phyloP scores from a whole-genome alignment of 2,888 invertebrate genomes.

The Eucera pruinosa region DNA sequence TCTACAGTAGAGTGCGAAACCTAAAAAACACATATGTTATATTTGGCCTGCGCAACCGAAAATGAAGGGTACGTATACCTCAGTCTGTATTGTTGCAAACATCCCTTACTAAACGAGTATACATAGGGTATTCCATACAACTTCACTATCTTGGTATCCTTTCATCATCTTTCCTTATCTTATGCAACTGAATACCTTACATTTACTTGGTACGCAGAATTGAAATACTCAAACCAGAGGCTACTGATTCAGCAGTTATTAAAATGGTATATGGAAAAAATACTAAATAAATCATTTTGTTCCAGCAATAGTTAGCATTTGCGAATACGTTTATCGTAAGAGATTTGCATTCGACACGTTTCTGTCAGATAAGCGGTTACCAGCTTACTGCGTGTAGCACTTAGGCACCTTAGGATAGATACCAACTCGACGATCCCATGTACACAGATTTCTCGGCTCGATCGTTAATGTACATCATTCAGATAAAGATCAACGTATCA shows the following conservation, averaged over 20 bases:
- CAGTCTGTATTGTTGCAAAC: no score
- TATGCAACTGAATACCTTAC: no score
- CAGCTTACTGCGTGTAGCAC: conserved; percentile 32
- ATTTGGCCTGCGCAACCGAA: no score
- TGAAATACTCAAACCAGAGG: background rate
- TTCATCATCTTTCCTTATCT: no score
- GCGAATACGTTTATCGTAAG: conserved; percentile 8
- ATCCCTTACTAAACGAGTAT: no score
- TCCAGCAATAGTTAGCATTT: background rate
- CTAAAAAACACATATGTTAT: no score
- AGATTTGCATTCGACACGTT: conserved; percentile 47
- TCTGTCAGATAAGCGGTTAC: conserved; percentile 51
- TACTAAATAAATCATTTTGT: background rate
- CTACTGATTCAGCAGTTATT: no score
- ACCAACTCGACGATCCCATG: conserved; percentile 28
- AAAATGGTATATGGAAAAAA: background rate
- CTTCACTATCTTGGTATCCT: no score
- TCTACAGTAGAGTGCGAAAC: no score
- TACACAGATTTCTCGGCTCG: conserved; percentile 54
- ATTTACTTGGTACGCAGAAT: no score
- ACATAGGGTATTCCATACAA: no score
- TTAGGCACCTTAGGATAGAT: conserved; percentile 29
- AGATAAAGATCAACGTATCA: conserved; percentile 56
- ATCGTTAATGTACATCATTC: conserved; percentile 60
- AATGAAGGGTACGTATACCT: no score